A percentile compares a stretch with the other conserved stretches of the same genome.
Evolutionary conservation across 1,140 invertebrate genomes (phyloP).

Genomic region (Drosophila mauritiana): DNA sequence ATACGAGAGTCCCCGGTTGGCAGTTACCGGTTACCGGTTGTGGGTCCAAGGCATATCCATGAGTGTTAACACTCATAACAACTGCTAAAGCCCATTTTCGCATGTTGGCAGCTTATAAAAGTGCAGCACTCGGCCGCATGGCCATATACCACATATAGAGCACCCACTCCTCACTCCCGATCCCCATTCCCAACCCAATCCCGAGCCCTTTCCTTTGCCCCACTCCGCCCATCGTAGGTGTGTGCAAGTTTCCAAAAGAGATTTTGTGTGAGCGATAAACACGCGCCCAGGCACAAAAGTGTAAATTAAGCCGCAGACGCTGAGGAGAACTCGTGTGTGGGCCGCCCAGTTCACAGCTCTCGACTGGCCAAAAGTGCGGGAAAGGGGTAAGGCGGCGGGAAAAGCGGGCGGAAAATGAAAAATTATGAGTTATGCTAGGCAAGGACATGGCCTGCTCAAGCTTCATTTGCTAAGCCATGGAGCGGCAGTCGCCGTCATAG

Average conservation of each 20-base stretch:
- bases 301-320: constrained; percentile 77
- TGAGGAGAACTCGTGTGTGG: constrained; percentile 68
- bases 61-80: constrained; percentile 83
- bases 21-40: constrained; percentile 41
- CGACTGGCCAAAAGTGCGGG: not conserved
- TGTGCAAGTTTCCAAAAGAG: constrained; percentile 66
- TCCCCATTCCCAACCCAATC: not conserved
- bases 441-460: constrained; percentile 70
- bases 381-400: constrained; percentile 10
- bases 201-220: not conserved
- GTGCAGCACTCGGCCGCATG: constrained; percentile 55
- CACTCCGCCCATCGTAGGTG: constrained; percentile 27
- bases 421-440: constrained; percentile 80
- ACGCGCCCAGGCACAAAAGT: constrained; percentile 80
- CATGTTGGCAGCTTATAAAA: constrained; percentile 84
- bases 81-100: constrained; percentile 82
- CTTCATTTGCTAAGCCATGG: constrained; percentile 78
- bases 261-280: constrained; percentile 81
- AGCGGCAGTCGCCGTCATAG: constrained; percentile 23
- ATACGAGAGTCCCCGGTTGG: constrained; percentile 42
- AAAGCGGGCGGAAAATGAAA: constrained; percentile 47
- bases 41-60: constrained; percentile 63
- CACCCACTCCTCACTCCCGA: constrained; percentile 38
- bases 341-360: constrained; percentile 32
- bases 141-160: constrained; percentile 45